These are phyloP conservation scores for Mobula birostris DNA, from an alignment of 2,113 vertebrate genomes.

Conservation along the genomic window DNA sequence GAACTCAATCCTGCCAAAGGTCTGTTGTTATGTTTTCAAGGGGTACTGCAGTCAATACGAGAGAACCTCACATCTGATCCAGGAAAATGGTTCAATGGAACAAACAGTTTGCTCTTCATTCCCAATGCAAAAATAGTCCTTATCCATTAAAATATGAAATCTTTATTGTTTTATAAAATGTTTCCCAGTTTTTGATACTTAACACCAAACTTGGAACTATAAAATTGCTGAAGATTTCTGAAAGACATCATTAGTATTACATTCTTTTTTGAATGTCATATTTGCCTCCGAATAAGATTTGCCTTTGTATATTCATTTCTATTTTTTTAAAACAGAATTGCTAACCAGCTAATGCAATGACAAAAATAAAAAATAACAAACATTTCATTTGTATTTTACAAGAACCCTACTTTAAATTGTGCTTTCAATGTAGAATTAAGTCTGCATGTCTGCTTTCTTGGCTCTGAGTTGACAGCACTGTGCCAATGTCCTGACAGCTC, in stretches of 20 bases:
- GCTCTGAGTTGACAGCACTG: neutral
- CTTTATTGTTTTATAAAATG: neutral
- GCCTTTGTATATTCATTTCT: neutral
- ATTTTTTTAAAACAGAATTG: neutral
- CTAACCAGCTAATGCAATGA: neutral
- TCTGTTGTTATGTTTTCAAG: neutral
- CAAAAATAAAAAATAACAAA: neutral
- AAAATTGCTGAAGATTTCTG: neutral
- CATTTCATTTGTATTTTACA: neutral
- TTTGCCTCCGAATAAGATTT: neutral
- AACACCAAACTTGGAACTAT: neutral
- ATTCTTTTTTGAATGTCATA: neutral
- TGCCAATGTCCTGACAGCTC: neutral
- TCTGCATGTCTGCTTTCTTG: neutral
- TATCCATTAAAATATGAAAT: neutral
- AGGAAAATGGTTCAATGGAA: neutral
- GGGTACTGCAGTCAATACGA: too few relatives aligned
- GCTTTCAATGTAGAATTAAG: neutral
- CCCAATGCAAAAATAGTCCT: neutral
- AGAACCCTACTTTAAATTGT: neutral
- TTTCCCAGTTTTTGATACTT: neutral
- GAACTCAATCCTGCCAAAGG: neutral
- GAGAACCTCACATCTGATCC: too few relatives aligned
- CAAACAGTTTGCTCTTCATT: neutral
- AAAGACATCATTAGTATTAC: neutral